A percentile compares a stretch with the other conserved stretches of the same genome.
These are phyloP conservation scores for Lampris megalopsis DNA, from an alignment of 2,113 vertebrate species.

Conservation along the genomic window DNA sequence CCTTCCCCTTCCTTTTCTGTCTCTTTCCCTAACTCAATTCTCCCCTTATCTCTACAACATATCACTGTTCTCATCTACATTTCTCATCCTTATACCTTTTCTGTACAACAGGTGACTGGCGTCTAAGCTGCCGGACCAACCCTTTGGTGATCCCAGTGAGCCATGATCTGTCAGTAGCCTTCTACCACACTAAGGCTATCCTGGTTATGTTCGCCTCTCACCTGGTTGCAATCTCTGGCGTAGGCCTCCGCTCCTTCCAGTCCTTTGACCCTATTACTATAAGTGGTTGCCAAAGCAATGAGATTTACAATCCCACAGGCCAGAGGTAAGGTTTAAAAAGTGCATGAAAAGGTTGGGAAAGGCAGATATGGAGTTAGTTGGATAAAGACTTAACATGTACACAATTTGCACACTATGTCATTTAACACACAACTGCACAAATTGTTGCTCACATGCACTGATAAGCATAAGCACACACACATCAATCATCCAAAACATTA, in stretches of 20 bases:
- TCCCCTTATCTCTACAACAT: background rate
- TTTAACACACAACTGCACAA: background rate
- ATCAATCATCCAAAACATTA: background rate
- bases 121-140: slow-evolving; percentile 97
- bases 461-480: background rate
- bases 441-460: background rate
- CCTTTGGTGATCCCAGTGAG: slow-evolving; percentile 97
- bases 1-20: too few species aligned
- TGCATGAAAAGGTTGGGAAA: background rate
- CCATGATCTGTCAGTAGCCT: slow-evolving; percentile 97
- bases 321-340: slow-evolving; percentile 89
- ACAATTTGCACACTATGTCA: background rate
- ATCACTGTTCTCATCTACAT: background rate
- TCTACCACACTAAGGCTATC: slow-evolving; percentile 96
- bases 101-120: slow-evolving; percentile 89
- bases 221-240: slow-evolving; percentile 95
- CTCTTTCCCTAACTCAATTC: too few species aligned
- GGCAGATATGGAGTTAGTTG: background rate
- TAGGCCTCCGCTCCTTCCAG: slow-evolving; percentile 97
- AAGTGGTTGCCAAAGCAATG: slow-evolving; percentile 96
- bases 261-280: slow-evolving; percentile 99
- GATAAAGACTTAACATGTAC: background rate
- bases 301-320: slow-evolving; percentile 95
- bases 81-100: slow-evolving; percentile 12
- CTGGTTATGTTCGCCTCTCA: slow-evolving; percentile 91